Conservation (phyloP, 2,113 vertebrate species). For the Phyllostomus discolor region DNA sequence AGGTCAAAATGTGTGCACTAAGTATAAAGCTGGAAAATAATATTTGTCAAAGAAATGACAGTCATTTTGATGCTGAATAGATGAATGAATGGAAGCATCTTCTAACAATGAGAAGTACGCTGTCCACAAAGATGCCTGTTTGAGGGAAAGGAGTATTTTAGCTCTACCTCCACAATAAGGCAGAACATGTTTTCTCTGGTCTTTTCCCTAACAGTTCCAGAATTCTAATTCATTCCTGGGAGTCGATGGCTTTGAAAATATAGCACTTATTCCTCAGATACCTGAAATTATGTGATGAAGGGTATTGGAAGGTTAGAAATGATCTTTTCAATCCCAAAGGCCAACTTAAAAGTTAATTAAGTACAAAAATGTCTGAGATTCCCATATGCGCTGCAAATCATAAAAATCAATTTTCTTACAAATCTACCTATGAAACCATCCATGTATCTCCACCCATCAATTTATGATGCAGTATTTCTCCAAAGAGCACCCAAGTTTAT, state of each 20-base stretch:
- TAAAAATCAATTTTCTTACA: slow-evolving; percentile 3
- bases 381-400: not conserved
- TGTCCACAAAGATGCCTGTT: no score
- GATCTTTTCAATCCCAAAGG: not conserved
- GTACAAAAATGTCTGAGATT: not conserved
- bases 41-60: not conserved
- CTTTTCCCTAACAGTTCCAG: not conserved
- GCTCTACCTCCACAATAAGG: not conserved
- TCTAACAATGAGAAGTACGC: not conserved
- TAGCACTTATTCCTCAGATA: not conserved
- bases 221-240: not conserved
- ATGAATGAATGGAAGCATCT: not conserved
- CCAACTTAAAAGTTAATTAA: not conserved
- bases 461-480: not conserved
- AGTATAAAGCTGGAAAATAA: not conserved
- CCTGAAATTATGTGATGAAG: not conserved
- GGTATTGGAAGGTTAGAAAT: not conserved
- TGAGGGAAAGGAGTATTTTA: not conserved
- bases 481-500: not conserved
- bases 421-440: not conserved
- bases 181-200: not conserved
- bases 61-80: not conserved
- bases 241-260: not conserved
- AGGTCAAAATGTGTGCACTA: not conserved
- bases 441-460: not conserved